Base-by-base conservation (phyloP, 1,140 invertebrate species). In the Drosophila willistoni region DNA sequence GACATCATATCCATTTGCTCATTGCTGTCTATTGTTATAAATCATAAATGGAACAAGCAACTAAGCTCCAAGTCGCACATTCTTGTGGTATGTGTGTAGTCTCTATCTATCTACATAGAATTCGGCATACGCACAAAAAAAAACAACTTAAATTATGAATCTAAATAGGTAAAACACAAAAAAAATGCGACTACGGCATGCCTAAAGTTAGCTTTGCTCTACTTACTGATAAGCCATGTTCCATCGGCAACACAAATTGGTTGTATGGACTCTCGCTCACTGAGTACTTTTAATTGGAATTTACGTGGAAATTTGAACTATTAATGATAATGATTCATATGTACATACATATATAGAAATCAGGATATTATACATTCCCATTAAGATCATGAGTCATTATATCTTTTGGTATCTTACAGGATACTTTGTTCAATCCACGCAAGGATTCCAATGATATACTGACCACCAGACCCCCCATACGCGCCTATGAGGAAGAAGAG, bases 361-460 rank as follows among this genome's bases (percentile, higher is more conserved):
- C 22, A 25, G 22, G 17, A 19, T 47, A 10, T 2, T 0, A 13
- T 3, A 39, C 10, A 12, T 39, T 39, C 2, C 36, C 36, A 25
- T 25, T 25, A 3, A 25, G 3, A 25, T 25, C 3, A 25, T 25
- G 2, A 25, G 2, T 25, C 3, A 25, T 25, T 10, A 1, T 59
- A 54, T 42, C 1, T 75, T 14, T 29, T n/a, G 10, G 3, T 56
- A 44, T 17, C n/a, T n/a, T 54, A 10, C 59, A 91, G 90, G 85
- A 91, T 64, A 91, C 86, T 10, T 72, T 91, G 57, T 91, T 90
- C 33, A 91, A 87, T 75, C 90, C 85, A 29, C 90, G 85, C 17
- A 91, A 91, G 73, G 77, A 90, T 60, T 90, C 85, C 4, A 86
- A 91, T 81, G 90, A 91, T 56, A 90, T 90, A 62, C 64, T 91